These are phyloP conservation scores for Perca flavescens DNA, from an alignment of 2,113 vertebrate species.

Conservation along the genomic window DNA sequence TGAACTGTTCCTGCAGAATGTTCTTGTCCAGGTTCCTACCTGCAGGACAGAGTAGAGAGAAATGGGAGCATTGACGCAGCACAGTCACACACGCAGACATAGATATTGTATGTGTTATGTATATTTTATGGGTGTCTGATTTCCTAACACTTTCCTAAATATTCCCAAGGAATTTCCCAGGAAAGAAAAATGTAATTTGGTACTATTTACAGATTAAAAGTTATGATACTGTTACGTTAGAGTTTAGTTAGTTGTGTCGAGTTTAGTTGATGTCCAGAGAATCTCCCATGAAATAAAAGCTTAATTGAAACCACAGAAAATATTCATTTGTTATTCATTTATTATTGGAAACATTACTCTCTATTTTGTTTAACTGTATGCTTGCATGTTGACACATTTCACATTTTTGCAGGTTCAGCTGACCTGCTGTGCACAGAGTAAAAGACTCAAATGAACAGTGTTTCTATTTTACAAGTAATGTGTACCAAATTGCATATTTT, in stretches of 20 bases:
- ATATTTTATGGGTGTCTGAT: neutral
- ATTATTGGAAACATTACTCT: neutral
- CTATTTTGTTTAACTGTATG: neutral
- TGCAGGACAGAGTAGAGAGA: constrained; percentile 65
- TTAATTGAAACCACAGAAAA: neutral
- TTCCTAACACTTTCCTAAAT: neutral
- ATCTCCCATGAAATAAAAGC: neutral
- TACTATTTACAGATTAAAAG: neutral
- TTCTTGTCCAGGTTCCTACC: constrained; percentile 93
- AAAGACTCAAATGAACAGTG: neutral
- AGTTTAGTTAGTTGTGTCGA: neutral
- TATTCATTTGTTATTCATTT: neutral
- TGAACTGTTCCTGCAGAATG: constrained; percentile 88
- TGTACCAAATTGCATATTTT: neutral
- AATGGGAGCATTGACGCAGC: neutral
- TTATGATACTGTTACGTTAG: neutral
- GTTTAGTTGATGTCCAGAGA: neutral
- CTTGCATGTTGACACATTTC: neutral
- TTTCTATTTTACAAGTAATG: neutral
- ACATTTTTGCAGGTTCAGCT: neutral
- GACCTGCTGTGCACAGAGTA: neutral
- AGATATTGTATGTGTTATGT: too few relatives aligned
- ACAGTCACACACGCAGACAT: too few relatives aligned
- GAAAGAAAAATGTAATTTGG: neutral
- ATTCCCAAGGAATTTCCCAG: neutral